Conservation (phyloP, 2,888 invertebrate genomes). For the Dilophus febrilis region DNA sequence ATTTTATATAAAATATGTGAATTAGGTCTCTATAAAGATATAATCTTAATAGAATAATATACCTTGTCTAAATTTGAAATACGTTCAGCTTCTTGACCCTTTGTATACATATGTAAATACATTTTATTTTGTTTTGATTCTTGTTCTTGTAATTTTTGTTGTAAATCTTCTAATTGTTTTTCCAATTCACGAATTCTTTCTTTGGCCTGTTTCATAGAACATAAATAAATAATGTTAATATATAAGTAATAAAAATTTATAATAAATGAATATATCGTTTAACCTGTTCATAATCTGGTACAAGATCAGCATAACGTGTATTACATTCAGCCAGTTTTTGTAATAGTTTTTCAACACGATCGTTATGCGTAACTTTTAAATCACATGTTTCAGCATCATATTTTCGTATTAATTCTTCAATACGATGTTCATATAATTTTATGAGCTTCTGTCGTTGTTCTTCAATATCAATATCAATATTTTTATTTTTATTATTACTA, state of each 20-base stretch:
- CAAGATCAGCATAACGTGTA: constrained; percentile 57
- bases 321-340: constrained; percentile 59
- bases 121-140: constrained; percentile 56
- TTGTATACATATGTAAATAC: constrained; percentile 68
- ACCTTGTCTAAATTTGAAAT: constrained; percentile 54
- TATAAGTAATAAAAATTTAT: neutral
- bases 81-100: constrained; percentile 64
- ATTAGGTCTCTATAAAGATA: constrained; percentile 12
- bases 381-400: constrained; percentile 50
- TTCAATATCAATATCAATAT: constrained; percentile 34
- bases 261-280: neutral
- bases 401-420: constrained; percentile 52
- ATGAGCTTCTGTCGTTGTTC: constrained; percentile 50
- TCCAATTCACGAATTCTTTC: constrained; percentile 52
- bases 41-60: constrained; percentile 12
- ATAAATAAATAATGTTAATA: neutral
- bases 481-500: constrained; percentile 17
- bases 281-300: constrained; percentile 49
- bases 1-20: neutral
- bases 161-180: constrained; percentile 51
- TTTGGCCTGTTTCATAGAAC: constrained; percentile 33
- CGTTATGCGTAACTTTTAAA: constrained; percentile 60
- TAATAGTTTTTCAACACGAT: constrained; percentile 55
- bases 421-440: constrained; percentile 52
- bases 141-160: constrained; percentile 48